phyloP scores from a whole-genome alignment of 2,797 vertebrate species.

The Poecile montanus region DNA sequence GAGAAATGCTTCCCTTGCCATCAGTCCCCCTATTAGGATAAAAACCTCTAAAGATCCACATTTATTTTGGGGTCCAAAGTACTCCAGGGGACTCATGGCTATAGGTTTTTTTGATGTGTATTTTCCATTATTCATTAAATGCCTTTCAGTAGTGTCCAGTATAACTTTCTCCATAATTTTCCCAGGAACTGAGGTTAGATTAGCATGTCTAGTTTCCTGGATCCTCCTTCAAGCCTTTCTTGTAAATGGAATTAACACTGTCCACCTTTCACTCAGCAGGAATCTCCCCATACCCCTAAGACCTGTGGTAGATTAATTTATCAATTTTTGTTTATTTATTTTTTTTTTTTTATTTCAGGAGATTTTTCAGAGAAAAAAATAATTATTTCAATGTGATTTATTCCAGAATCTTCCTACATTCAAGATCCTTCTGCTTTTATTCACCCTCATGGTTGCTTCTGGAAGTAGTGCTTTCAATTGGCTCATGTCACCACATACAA shows the following conservation, averaged over 20 bases:
- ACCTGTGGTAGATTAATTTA: neutral
- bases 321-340: neutral
- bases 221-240: neutral
- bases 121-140: neutral
- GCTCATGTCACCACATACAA: neutral
- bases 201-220: neutral
- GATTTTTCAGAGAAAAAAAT: neutral
- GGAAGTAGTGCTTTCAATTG: neutral
- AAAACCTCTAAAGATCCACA: neutral
- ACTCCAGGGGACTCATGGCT: neutral
- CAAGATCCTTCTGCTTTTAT: neutral
- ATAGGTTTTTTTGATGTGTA: fast-evolving
- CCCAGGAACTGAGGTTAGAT: neutral
- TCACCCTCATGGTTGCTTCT: neutral
- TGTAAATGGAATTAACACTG: neutral
- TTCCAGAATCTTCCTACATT: neutral
- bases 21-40: neutral
- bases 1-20: neutral
- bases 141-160: neutral
- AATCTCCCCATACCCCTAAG: neutral
- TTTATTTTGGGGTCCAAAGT: neutral
- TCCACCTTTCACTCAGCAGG: neutral
- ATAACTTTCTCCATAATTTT: neutral
- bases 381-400: neutral
- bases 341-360: neutral